phyloP scores from a whole-genome alignment of 2,113 vertebrate genomes.

The Jaculus jaculus region DNA sequence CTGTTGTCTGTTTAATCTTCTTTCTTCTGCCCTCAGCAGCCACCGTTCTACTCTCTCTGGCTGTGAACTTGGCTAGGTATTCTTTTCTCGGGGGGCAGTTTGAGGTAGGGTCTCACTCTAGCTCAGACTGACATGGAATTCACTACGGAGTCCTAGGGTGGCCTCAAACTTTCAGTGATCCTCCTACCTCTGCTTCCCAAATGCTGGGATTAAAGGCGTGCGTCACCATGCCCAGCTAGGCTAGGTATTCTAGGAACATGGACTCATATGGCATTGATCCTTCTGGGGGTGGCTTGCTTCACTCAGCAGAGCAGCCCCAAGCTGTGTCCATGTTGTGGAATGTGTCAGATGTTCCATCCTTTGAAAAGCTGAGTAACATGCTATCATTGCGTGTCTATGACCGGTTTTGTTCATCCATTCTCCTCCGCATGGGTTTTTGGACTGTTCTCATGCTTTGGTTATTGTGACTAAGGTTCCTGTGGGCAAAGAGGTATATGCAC shows the following conservation, averaged over 20 bases:
- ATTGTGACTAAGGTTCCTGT: not conserved
- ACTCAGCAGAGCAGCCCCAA: no score
- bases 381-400: fast-evolving
- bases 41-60: not conserved
- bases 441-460: not conserved
- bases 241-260: fast-evolving
- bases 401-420: not conserved
- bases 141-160: no score
- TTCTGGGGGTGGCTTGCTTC: not conserved
- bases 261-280: not conserved
- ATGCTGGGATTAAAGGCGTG: no score
- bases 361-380: not conserved
- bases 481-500: not conserved
- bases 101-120: no score
- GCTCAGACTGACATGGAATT: no score
- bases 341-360: not conserved
- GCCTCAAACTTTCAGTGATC: no score
- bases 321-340: not conserved
- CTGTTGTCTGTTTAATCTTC: not conserved
- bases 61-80: not conserved
- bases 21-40: not conserved
- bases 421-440: not conserved
- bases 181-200: no score
- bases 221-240: no score
- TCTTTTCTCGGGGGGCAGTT: no score